These are phyloP conservation scores for Synchiropus splendidus DNA, from an alignment of 2,113 vertebrate genomes.

Conservation along the genomic window DNA sequence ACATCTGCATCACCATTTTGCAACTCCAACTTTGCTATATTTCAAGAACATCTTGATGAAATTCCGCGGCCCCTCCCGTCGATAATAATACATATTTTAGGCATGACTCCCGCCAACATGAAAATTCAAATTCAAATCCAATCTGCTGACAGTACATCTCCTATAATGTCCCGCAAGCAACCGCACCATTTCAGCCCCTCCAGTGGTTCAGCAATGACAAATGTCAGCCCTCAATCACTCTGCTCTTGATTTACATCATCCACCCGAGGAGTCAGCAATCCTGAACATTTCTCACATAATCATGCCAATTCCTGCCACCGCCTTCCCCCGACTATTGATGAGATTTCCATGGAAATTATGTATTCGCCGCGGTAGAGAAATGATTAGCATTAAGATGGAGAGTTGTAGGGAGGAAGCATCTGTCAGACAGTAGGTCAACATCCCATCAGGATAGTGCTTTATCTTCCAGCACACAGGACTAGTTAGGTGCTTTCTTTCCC, in stretches of 20 bases:
- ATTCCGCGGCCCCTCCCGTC: too few relatives aligned
- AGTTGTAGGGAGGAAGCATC: constrained; percentile 31
- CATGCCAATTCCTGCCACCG: constrained; percentile 25
- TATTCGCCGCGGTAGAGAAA: constrained; percentile 35
- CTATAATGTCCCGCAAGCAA: neutral
- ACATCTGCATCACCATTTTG: too few relatives aligned
- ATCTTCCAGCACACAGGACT: constrained; percentile 27
- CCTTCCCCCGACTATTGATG: constrained; percentile 48
- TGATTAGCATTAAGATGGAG: constrained; percentile 49
- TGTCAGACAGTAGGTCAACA: constrained; percentile 25
- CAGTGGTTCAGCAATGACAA: constrained; percentile 9
- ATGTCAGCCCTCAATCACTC: constrained; percentile 6
- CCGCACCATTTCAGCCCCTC: neutral
- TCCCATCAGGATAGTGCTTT: constrained; percentile 22
- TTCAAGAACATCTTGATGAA: constrained; percentile 2
- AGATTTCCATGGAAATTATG: constrained; percentile 43
- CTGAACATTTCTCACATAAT: constrained; percentile 23
- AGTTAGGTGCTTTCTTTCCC: constrained; percentile 24
- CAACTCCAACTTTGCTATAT: neutral
- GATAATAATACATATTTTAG: neutral
- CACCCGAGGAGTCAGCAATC: constrained; percentile 14
- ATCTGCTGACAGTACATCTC: constrained; percentile 8
- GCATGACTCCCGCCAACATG: neutral
- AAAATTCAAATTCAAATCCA: neutral
- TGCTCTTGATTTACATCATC: constrained; percentile 34